phyloP scores from a whole-genome alignment of 2,888 invertebrate species.

The Hedya salicella region DNA sequence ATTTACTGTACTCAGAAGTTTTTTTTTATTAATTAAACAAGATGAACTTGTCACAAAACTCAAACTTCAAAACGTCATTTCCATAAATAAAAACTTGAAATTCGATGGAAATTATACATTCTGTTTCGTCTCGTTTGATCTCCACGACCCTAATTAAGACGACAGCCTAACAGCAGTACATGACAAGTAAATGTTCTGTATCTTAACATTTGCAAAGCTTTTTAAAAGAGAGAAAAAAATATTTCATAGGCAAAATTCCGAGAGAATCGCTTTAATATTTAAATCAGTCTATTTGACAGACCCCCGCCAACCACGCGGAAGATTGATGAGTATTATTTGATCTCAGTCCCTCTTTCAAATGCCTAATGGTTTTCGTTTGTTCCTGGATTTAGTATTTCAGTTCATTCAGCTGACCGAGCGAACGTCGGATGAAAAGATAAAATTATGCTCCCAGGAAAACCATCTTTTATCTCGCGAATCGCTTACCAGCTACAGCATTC shows the following conservation, averaged over 20 bases:
- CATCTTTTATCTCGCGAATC: conserved; percentile 2
- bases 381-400: not conserved
- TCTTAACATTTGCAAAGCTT: conserved; percentile 22
- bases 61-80: not conserved
- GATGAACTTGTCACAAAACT: not conserved
- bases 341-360: conserved; percentile 12
- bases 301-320: conserved; percentile 12
- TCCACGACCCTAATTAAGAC: conserved; percentile 11
- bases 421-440: not conserved
- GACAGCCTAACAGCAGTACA: not conserved
- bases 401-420: not conserved
- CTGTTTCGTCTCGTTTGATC: not conserved
- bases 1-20: too few species aligned
- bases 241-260: conserved; percentile 12
- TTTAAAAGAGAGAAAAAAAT: conserved; percentile 23
- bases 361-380: conserved; percentile 13
- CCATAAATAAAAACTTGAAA: not conserved
- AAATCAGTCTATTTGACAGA: conserved; percentile 30
- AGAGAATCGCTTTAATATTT: conserved; percentile 29
- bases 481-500: too few species aligned
- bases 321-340: conserved; percentile 33
- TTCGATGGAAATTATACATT: not conserved
- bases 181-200: conserved; percentile 1
- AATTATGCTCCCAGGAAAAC: not conserved
- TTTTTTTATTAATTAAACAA: too few species aligned